Evolutionary conservation across 2,113 vertebrate genomes (phyloP).

Genomic region (Gnathonemus longibarbis): DNA sequence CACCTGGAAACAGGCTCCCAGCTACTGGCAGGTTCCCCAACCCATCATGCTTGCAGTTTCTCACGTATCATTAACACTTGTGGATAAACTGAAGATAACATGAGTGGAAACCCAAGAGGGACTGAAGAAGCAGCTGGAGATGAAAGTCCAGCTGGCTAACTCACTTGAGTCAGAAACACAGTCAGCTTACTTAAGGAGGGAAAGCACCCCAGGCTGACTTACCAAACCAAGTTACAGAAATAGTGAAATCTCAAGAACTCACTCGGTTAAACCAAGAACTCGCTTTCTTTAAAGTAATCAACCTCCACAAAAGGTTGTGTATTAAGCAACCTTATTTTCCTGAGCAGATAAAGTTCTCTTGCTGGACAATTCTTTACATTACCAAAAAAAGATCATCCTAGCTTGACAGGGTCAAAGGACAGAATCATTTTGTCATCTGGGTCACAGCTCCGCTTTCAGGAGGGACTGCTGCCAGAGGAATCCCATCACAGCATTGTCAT

Average conservation of each 20-base stretch:
- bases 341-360: background rate
- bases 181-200: background rate
- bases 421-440: background rate
- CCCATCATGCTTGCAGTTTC: background rate
- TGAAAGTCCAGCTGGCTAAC: background rate
- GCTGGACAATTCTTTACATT: background rate
- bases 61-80: background rate
- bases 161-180: background rate
- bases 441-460: background rate
- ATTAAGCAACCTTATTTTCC: background rate
- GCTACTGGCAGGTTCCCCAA: background rate
- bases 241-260: background rate
- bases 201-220: background rate
- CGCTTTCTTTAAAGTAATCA: background rate
- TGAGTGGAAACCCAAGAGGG: background rate
- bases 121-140: background rate
- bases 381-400: background rate
- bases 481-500: background rate
- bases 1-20: background rate
- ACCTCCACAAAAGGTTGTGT: background rate
- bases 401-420: background rate
- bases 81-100: background rate
- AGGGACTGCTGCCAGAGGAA: background rate
- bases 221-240: background rate
- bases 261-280: background rate